These are phyloP conservation scores for Drosophila hydei DNA, from an alignment of 1,140 invertebrate species.

Conservation along the genomic window DNA sequence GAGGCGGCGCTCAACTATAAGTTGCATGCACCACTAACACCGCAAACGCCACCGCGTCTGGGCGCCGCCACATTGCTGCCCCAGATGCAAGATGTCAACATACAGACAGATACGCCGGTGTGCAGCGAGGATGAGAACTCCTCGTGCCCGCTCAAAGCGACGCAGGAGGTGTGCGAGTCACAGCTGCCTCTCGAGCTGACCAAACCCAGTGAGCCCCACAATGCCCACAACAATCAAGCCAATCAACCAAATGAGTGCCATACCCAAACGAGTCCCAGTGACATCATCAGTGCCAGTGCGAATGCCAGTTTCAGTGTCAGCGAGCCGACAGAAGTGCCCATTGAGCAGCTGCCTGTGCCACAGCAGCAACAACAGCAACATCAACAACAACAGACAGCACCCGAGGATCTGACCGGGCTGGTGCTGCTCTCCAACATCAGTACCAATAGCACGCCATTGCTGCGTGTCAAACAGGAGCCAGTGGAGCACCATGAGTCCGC, in stretches of 20 bases:
- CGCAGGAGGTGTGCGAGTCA: constrained; percentile 46
- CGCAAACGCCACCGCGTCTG: constrained; percentile 60
- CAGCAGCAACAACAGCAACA: constrained; percentile 2
- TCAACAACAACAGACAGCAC: constrained; percentile 37
- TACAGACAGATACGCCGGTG: constrained; percentile 89
- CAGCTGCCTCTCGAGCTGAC: constrained; percentile 72
- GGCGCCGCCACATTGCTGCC: constrained; percentile 64
- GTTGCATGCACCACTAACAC: constrained; percentile 64
- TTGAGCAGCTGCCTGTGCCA: constrained; percentile 21
- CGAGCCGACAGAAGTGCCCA: constrained; percentile 28
- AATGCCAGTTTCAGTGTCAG: constrained; percentile 59
- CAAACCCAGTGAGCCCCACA: constrained; percentile 62
- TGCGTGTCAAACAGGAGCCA: constrained; percentile 81
- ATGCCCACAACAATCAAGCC: constrained; percentile 16
- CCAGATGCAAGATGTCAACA: constrained; percentile 90
- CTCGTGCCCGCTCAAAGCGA: constrained; percentile 48
- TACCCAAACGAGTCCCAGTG: constrained; percentile 73
- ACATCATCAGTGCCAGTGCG: constrained; percentile 59
- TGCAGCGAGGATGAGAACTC: constrained; percentile 83
- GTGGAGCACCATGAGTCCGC: constrained; percentile 57
- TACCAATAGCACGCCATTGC: constrained; percentile 84
- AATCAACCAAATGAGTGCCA: constrained; percentile 73
- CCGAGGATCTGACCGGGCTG: constrained; percentile 90
- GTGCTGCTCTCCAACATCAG: constrained; percentile 91
- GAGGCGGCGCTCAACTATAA: constrained; percentile 70